Base-by-base conservation (phyloP, 2,888 invertebrate genomes). In the Tetragonula carbonaria region DNA sequence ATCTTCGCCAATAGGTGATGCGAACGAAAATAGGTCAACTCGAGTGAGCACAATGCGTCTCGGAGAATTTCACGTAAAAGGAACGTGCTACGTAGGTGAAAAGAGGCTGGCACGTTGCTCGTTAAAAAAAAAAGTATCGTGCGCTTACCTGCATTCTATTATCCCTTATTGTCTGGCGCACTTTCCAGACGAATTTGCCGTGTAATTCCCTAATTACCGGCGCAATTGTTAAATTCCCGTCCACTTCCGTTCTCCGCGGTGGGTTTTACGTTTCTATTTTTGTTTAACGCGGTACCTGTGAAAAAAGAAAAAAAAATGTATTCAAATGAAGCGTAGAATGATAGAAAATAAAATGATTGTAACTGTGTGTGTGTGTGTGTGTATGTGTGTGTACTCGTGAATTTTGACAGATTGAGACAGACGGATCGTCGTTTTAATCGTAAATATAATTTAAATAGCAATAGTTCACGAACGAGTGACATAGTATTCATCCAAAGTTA, bases 1-100 rank as follows among this genome's bases (percentile, higher is more conserved):
- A 81, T 73, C 66, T 77, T 63, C 72, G 38, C 68, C 81, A 72
- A 77, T 81, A 78, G 76, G 66, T 67, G 71, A 80, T 76, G 72
- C 76, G 80, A 76, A 66, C 0, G 77, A 62, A 81, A 81, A 78
- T 73, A 50, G 81, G 81, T 78, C 81, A 67, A 38, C 53, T 33
- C 72, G 74, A 59, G 50, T 51, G 80, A 71, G 72, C 50, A 80
- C 80, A 77, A 76, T 80, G 72, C 33, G 59, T 77, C 62, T 50
- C 63, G 45, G 45, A 51, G 70, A 71, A 77, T 59, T 67, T 28
- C 68, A 57, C 57, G 57, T 45, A 45, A 53, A 78, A 67, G 59
- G 50, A 53, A 18, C 28, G n/a, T 16, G 5, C 50, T 33, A 63
- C 28, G 65, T 72, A 33, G 53, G 50, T 72, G 38, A 62, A 74